phyloP scores from a whole-genome alignment of 2,888 invertebrate genomes.

The Abscondita cerata region DNA sequence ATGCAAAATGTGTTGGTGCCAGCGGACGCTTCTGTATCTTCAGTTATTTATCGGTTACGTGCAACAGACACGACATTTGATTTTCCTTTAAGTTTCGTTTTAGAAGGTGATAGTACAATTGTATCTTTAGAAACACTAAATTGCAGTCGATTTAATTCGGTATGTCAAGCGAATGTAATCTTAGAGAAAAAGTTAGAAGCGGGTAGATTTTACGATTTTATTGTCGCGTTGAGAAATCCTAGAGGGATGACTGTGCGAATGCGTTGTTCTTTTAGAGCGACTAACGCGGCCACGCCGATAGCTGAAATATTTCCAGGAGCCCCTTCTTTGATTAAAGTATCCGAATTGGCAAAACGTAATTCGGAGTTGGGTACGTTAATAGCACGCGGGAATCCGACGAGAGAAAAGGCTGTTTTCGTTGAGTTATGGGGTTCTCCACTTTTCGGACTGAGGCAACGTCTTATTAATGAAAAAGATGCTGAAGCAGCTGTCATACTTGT shows the following conservation, averaged over 20 bases:
- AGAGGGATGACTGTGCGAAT: constrained; percentile 63
- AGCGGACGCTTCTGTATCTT: constrained; percentile 81
- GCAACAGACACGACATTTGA: constrained; percentile 89
- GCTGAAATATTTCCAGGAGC: constrained; percentile 84
- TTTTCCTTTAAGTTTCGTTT: constrained; percentile 83
- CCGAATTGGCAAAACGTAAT: constrained; percentile 64
- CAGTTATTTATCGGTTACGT: constrained; percentile 86
- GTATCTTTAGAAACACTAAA: constrained; percentile 82
- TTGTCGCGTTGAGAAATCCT: constrained; percentile 70
- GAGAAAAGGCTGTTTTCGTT: constrained; percentile 79
- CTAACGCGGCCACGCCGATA: constrained; percentile 84
- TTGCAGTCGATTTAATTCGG: constrained; percentile 85
- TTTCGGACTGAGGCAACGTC: constrained; percentile 79
- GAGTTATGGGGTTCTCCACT: constrained; percentile 83
- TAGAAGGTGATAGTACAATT: constrained; percentile 77
- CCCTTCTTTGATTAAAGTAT: constrained; percentile 55
- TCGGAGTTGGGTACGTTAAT: constrained; percentile 83
- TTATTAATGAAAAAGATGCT: constrained; percentile 77
- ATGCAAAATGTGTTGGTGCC: constrained; percentile 85
- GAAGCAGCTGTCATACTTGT: constrained; percentile 81
- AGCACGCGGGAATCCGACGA: constrained; percentile 79
- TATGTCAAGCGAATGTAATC: constrained; percentile 88
- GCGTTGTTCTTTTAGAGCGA: constrained; percentile 61
- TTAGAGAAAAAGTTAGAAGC: constrained; percentile 77
- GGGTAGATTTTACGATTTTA: constrained; percentile 85